These are phyloP conservation scores for Pterois miles DNA, from an alignment of 2,797 vertebrate genomes.

Conservation along the genomic window DNA sequence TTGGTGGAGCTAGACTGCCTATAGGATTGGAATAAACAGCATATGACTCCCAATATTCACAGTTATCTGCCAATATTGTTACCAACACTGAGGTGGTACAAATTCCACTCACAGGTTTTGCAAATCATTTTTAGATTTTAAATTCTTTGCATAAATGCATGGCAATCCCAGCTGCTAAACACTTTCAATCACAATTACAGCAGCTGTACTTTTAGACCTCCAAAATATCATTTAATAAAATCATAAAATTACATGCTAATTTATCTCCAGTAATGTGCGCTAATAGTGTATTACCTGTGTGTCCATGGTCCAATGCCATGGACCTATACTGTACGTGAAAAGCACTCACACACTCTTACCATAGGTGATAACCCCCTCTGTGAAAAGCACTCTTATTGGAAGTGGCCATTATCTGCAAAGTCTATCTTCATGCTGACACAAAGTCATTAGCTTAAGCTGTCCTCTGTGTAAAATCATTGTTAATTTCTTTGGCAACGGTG, in stretches of 20 bases:
- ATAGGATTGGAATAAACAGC: constrained; percentile 12
- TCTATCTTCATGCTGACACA: constrained; percentile 75
- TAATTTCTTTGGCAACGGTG: constrained; percentile 63
- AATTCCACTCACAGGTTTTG: constrained; percentile 12
- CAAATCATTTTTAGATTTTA: constrained; percentile 28
- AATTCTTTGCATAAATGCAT: constrained; percentile 55
- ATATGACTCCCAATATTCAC: constrained; percentile 3
- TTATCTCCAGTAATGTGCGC: constrained; percentile 73
- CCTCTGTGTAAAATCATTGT: constrained; percentile 70
- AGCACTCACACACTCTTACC: constrained; percentile 81
- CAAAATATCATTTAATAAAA: constrained; percentile 75
- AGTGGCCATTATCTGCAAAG: constrained; percentile 81
- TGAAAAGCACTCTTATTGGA: constrained; percentile 80
- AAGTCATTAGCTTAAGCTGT: constrained; percentile 81
- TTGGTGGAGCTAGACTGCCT: constrained; percentile 45
- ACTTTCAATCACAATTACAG: constrained; percentile 49
- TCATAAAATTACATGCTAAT: constrained; percentile 74
- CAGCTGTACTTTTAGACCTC: constrained; percentile 55
- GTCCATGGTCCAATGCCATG: constrained; percentile 67
- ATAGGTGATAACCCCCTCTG: constrained; percentile 79
- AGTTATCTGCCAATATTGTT: neutral
- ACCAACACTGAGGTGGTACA: neutral
- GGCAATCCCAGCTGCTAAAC: constrained; percentile 32
- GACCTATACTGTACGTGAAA: constrained; percentile 72
- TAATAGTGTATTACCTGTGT: constrained; percentile 70